Conservation (phyloP, 2,888 invertebrate species). For the Drosophila nigritarsus region DNA sequence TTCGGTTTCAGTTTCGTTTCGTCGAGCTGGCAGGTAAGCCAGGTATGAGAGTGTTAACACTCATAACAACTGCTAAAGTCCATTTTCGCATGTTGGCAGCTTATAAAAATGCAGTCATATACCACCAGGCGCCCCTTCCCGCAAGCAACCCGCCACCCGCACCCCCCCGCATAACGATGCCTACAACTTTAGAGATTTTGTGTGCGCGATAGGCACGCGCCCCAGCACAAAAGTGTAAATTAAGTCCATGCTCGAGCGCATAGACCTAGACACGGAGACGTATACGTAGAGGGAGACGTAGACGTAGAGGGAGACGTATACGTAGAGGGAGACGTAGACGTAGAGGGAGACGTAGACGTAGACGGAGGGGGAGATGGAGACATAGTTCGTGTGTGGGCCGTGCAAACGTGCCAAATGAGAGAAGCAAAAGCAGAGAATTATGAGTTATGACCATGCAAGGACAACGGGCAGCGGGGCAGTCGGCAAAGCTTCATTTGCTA, state of each 20-base stretch:
- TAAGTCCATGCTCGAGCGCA: constrained; percentile 67
- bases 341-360: constrained; percentile 32
- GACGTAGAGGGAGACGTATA: constrained; percentile 47
- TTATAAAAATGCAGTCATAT: constrained; percentile 80
- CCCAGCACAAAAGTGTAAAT: constrained; percentile 81
- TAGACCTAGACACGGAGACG: constrained; percentile 47
- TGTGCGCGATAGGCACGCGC: constrained; percentile 80
- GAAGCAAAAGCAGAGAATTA: constrained; percentile 61
- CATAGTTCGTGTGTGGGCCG: background rate
- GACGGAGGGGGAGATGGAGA: background rate
- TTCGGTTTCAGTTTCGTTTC: constrained; percentile 53
- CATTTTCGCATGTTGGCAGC: constrained; percentile 84
- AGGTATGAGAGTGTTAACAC: constrained; percentile 80
- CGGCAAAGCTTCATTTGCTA: constrained; percentile 75
- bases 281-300: constrained; percentile 34
- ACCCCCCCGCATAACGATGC: background rate
- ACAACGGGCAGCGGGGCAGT: constrained; percentile 38
- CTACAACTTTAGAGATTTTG: constrained; percentile 74
- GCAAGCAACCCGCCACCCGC: background rate
- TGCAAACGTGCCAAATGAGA: constrained; percentile 13
- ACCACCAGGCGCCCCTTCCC: constrained; percentile 42
- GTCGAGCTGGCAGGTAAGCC: constrained; percentile 35
- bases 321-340: background rate
- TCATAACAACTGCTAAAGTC: constrained; percentile 82
- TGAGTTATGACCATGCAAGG: constrained; percentile 79